Evolutionary conservation across 2,888 invertebrate species (phyloP).

Genomic region (Zonitis immaculata): DNA sequence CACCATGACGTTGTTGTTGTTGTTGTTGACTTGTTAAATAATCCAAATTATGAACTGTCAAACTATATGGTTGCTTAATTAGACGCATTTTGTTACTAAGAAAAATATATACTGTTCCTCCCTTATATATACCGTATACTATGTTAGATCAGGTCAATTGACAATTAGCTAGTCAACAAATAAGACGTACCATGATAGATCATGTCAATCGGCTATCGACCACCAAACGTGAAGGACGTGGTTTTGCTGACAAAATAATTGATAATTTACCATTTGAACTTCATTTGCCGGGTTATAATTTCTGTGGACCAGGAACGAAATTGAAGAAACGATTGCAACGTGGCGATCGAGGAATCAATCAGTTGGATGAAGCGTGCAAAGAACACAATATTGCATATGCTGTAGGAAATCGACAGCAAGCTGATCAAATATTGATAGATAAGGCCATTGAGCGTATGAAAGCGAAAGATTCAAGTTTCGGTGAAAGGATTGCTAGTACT

Average conservation of each 20-base stretch:
- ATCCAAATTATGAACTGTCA: background rate
- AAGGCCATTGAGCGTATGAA: constrained; percentile 31
- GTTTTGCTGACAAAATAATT: constrained; percentile 18
- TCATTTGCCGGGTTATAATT: constrained; percentile 25
- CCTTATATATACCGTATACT: no score
- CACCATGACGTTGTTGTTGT: constrained; percentile 1
- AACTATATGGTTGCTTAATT: background rate
- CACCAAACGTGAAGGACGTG: background rate
- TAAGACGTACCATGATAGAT: no score
- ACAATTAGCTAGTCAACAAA: no score
- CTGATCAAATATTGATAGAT: constrained; percentile 35
- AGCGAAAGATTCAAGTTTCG: constrained; percentile 35
- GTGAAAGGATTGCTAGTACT: constrained; percentile 24
- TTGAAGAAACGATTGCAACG: constrained; percentile 30
- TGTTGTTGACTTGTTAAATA: background rate
- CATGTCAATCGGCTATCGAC: background rate
- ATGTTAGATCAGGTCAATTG: no score
- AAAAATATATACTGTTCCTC: no score
- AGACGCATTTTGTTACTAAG: background rate
- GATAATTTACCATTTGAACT: constrained; percentile 25
- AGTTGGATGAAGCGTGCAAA: constrained; percentile 36
- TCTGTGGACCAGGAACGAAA: constrained; percentile 31
- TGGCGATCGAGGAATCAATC: constrained; percentile 38
- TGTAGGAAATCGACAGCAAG: constrained; percentile 31
- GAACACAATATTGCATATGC: constrained; percentile 38